Evolutionary conservation across 2,888 invertebrate genomes (phyloP), one percentile per base, ranked within the genome.

Genomic region (Hirtodrosophila alboralis): DNA sequence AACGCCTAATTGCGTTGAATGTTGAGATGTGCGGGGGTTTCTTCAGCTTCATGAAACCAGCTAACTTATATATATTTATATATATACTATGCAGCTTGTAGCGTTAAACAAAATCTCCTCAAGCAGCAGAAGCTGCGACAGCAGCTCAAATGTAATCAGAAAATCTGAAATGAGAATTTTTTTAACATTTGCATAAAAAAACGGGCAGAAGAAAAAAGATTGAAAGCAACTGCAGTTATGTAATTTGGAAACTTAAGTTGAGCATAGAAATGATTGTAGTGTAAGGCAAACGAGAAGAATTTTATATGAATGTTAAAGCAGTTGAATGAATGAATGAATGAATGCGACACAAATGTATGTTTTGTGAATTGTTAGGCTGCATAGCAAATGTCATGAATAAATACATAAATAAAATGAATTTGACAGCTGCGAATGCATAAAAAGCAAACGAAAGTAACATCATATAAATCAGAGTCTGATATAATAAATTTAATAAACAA

Each of bases 111-210:
- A 59, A 74, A 57, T 60, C 52, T 49, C 34, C 14, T 26, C 48
- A 49, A 53, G 68, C 38, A 26, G 21, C 26, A 49, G 23, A 10
- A 28, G 18, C 26, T 10, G 23, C 14, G 18, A n/a, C 38, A 28
- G 43, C 43, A 45, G 27, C 49, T 27, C 9, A 62, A 76, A 69
- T 66, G 78, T 77, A 80, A 80, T 74, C 65, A 77, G 26, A 61
- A 52, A 44, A 57, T 60, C 56, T 47, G 6, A 54, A 79, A 75
- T 62, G 61, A 59, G 62, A 64, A 56, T 66, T 61, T 65, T n/a
- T 52, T 21, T 27, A 41, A 21, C 57, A 84, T 84, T 78, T 80
- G 69, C 78, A 80, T 80, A 84, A 72, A 49, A 18, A 28, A 34
- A 34, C 1, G 10, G 36, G 14, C 4, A 10, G n/a, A 21, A 49